A percentile compares a stretch with the other conserved stretches of the same genome.
Evolutionary conservation across 2,888 invertebrate genomes (phyloP).

Genomic region (Unio pictorum): DNA sequence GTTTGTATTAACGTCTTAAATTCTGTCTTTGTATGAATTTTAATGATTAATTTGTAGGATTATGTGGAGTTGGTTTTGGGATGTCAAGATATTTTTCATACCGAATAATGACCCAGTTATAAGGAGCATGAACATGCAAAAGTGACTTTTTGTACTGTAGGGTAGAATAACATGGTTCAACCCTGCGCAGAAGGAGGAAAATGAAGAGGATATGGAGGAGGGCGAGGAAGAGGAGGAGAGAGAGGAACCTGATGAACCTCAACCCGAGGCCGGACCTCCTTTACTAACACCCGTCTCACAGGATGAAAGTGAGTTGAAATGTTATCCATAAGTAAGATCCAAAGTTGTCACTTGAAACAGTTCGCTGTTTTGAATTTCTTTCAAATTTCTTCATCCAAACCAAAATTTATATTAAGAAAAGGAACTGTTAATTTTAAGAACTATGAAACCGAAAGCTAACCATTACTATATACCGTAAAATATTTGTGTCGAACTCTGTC

Average conservation of each 20-base stretch:
- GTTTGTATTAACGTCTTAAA: not conserved
- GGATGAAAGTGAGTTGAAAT: conserved; percentile 73
- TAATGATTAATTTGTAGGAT: too few relatives aligned
- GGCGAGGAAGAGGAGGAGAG: conserved; percentile 75
- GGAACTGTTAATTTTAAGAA: too few relatives aligned
- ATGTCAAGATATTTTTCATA: not conserved
- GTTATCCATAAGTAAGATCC: too few relatives aligned
- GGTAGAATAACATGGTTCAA: conserved; percentile 81
- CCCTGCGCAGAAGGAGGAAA: conserved; percentile 69
- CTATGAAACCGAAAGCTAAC: too few relatives aligned
- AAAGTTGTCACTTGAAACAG: too few relatives aligned
- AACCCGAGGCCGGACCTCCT: conserved; percentile 77
- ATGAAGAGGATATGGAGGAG: conserved; percentile 71
- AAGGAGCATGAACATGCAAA: not conserved
- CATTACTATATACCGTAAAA: too few relatives aligned
- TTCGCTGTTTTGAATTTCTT: too few relatives aligned
- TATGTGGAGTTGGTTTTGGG: too few relatives aligned
- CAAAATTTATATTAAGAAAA: too few relatives aligned
- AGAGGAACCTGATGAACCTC: conserved; percentile 73
- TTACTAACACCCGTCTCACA: conserved; percentile 80
- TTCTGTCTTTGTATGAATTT: too few relatives aligned
- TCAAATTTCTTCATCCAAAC: too few relatives aligned
- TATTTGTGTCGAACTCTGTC: too few relatives aligned
- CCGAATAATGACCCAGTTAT: not conserved
- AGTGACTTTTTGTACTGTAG: conserved; percentile 72